Evolutionary conservation across 2,888 invertebrate genomes (phyloP), one percentile per base, ranked within the genome.

Genomic region (Morpho helenor): DNA sequence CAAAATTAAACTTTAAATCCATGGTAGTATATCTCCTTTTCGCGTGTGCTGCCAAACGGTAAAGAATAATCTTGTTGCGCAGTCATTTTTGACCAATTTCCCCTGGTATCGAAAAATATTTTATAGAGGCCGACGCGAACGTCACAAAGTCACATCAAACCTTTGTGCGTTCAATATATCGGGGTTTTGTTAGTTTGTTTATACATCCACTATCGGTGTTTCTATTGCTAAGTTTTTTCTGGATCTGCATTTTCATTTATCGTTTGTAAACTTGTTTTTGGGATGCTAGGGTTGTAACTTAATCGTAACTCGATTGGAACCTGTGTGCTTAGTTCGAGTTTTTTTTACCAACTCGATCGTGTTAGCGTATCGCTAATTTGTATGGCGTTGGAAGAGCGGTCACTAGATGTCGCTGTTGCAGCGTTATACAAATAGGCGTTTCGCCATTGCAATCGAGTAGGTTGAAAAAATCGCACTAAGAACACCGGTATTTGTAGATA

Each of bases 31-130:
- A 73, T 71, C 65, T 66, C 60, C 63, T 68, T 70, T 71, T 75
- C 61, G 64, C 65, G 52, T 63, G 64, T 54, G 43, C 40, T 56
- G 41, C 8, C 49, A 39, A 39, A 64, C 65, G 71, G 69, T 65
- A 70, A 67, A 67, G 77, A 77, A 80, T 83, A 84, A 84, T 80
- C 80, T 80, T 74, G 79, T 84, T 80, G 73, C 72, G 68, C 72
- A 79, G 76, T 83, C 78, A 80, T 83, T 85, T 85, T 84, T 82
- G 83, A 84, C 82, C 82, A 82, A 84, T 83, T 84, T 81, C 78
- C 75, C 72, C 73, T 72, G 77, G 73, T 80, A 83, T 83, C 83
- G 83, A 80, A 82, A 71, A 85, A 83, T 84, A 81, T 85, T 81
- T 80, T 77, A 77, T 77, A 74, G 70, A 75, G 69, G 69, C 73